These are phyloP conservation scores for Drosophila sordidapex DNA, from an alignment of 2,888 invertebrate species.

Conservation along the genomic window DNA sequence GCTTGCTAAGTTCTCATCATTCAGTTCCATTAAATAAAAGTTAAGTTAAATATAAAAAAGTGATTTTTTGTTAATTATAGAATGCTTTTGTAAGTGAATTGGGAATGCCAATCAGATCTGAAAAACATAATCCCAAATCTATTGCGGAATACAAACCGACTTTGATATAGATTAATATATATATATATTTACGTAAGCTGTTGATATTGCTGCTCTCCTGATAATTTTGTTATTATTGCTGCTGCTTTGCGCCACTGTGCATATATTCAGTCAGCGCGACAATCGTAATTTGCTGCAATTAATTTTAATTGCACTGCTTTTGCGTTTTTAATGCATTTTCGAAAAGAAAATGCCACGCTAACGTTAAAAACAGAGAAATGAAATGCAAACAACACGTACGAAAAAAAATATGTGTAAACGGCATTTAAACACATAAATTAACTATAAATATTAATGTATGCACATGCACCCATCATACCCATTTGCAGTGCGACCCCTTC, in stretches of 20 bases:
- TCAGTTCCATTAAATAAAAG: too few relatives aligned
- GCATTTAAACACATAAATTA: conserved; percentile 73
- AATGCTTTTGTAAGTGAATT: neutral
- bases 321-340: conserved; percentile 67
- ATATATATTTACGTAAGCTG: neutral
- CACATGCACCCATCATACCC: conserved; percentile 7
- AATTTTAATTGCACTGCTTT: conserved; percentile 76
- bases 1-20: conserved; percentile 6
- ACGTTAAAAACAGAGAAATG: conserved; percentile 16
- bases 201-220: conserved; percentile 4
- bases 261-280: conserved; percentile 30
- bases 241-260: conserved; percentile 14
- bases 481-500: conserved; percentile 90
- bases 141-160: neutral
- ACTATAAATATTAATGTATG: conserved; percentile 65
- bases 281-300: conserved; percentile 73
- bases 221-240: conserved; percentile 26
- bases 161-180: neutral
- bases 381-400: conserved; percentile 11
- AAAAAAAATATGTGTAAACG: conserved; percentile 40
- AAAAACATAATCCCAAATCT: neutral
- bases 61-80: neutral
- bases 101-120: neutral
- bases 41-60: neutral
- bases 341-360: conserved; percentile 42